Conservation (phyloP, 1,140 invertebrate genomes). For the Meloidogyne chitwoodi region DNA sequence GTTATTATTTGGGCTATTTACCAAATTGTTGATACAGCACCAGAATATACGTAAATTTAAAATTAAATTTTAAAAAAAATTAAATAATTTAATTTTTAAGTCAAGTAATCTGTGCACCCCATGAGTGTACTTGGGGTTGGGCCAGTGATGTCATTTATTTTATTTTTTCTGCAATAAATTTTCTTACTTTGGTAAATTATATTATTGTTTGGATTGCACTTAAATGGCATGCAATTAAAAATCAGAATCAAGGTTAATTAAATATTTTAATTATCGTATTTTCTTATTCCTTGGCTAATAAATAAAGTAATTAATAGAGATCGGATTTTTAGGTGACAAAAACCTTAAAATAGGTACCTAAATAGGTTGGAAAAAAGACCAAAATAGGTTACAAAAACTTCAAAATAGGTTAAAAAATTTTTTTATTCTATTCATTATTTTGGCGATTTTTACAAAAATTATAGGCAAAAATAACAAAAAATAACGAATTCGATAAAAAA, state of each 20-base stretch:
- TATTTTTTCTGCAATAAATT: background rate
- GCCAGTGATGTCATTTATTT: background rate
- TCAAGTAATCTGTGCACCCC: background rate
- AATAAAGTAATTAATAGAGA: too few species aligned
- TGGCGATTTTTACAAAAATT: too few species aligned
- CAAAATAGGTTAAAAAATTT: too few species aligned
- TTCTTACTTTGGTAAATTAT: background rate
- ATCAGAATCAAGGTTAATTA: background rate
- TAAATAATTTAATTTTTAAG: background rate
- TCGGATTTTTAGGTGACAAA: too few species aligned
- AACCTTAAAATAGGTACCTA: too few species aligned
- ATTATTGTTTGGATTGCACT: slow-evolving; percentile 2
- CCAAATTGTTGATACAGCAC: background rate
- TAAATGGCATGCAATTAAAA: background rate
- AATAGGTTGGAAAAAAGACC: too few species aligned
- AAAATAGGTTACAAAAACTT: too few species aligned
- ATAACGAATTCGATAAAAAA: too few species aligned
- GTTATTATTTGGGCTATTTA: slow-evolving; percentile 1
- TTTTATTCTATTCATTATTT: too few species aligned
- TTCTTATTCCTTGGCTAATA: too few species aligned
- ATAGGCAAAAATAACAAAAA: too few species aligned
- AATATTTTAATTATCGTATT: too few species aligned
- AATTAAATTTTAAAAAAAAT: background rate
- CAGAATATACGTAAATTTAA: background rate
- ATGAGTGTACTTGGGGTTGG: slow-evolving; percentile 15